Percentiles rank a stretch among this genome's conserved stretches.
These are phyloP conservation scores for Ahaetulla prasina DNA, from an alignment of 2,113 vertebrate species.

Conservation along the genomic window DNA sequence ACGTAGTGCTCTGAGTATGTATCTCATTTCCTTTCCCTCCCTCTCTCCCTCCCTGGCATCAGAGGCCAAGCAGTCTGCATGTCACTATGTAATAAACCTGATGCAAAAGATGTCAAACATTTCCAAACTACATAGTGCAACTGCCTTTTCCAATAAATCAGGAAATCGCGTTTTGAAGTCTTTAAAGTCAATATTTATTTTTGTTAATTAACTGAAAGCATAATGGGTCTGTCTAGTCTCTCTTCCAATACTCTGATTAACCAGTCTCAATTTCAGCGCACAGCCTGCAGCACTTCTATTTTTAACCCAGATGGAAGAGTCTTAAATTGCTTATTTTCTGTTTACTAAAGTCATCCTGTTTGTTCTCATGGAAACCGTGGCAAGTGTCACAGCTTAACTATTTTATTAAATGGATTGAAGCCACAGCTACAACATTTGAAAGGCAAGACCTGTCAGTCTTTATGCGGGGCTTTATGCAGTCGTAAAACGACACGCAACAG, in stretches of 20 bases:
- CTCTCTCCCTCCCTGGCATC: neutral
- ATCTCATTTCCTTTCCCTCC: neutral
- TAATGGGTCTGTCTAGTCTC: constrained; percentile 57
- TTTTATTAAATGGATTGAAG: constrained; percentile 71
- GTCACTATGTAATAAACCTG: neutral
- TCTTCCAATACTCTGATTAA: constrained; percentile 61
- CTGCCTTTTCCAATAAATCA: constrained; percentile 28
- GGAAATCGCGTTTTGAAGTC: constrained; percentile 42
- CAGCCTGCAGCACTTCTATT: constrained; percentile 73
- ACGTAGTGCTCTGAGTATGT: neutral
- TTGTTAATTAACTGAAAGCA: constrained; percentile 58
- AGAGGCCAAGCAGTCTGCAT: neutral
- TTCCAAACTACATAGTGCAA: constrained; percentile 17
- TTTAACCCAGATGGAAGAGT: constrained; percentile 71
- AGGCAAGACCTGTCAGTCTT: constrained; percentile 35
- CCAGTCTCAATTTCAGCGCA: constrained; percentile 60
- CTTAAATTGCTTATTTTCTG: constrained; percentile 81
- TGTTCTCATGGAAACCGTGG: constrained; percentile 75
- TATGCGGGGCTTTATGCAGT: constrained; percentile 19
- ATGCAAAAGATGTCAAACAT: constrained; percentile 28
- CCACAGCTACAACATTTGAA: constrained; percentile 60
- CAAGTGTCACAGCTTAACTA: constrained; percentile 69
- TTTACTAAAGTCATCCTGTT: constrained; percentile 75
- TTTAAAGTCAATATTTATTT: constrained; percentile 56
- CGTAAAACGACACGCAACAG: constrained; percentile 11